Evolutionary conservation across 2,113 vertebrate species (phyloP), one percentile per base, ranked within the genome.

Genomic region (Scomber scombrus): DNA sequence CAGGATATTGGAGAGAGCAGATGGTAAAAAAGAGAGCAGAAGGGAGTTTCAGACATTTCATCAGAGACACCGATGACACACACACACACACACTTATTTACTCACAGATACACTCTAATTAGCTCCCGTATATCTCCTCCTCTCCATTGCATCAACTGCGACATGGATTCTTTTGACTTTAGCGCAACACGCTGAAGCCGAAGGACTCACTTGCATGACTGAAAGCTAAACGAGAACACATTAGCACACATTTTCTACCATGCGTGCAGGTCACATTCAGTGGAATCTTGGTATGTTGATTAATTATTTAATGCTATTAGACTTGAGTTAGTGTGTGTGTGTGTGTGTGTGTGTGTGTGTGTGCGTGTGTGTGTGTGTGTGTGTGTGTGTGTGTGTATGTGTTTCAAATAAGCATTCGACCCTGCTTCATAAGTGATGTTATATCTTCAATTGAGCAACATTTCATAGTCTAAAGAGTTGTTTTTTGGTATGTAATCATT

Each of bases 241-340:
- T 56, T 75, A 57, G 57, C 81, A 76, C 69, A 60, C 46, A 50
- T 46, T 19, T 11, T 34, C 34, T 15, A 18, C 43, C 64, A 12
- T 43, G 77, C 19, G n/a, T 58, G 65, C 18, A 29, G 51, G 52
- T 78, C 61, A 75, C 56, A 47, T 63, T 16, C 58, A 55, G 47
- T 3, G 14, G 11, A 31, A 12, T 54, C 54, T 18, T 11, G 40
- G 31, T 31, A 65, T 55, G 77, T 26, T 34, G 46, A 75, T 88
- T 61, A 89, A 80, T 76, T 71, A 84, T 87, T 84, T 49, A 85
- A 71, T 9, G 50, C 56, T 58, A 12, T 61, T 4, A 54, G 46
- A 70, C 29, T 31, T n/a, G 50, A 21, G 11, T 60, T 13, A 15
- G 49, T 63, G 74, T 43, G 26, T 3, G 8, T 70, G 56, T 31